Evolutionary conservation across 2,797 vertebrate species (phyloP).

Genomic region (Oreochromis grahami): DNA sequence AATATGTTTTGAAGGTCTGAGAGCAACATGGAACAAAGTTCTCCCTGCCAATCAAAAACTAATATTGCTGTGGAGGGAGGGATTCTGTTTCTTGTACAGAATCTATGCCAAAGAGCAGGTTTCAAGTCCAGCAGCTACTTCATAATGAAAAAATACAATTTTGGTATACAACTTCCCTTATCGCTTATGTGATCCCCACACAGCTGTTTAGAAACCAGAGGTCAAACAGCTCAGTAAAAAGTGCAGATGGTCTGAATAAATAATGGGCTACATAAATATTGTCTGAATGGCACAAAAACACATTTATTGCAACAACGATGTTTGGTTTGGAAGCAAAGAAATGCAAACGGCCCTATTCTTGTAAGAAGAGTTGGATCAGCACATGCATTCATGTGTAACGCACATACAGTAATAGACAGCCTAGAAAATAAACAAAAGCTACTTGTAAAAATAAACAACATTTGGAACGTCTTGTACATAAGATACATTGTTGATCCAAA

Average conservation of each 20-base stretch:
- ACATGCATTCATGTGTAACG: not conserved
- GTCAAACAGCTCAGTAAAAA: not conserved
- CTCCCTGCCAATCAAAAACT: not conserved
- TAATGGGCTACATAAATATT: not conserved
- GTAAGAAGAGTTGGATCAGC: not conserved
- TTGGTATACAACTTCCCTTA: not conserved
- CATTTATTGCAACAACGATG: not conserved
- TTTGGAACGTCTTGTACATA: not conserved
- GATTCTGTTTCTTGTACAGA: not conserved
- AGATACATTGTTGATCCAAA: not conserved
- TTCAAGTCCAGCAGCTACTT: not conserved
- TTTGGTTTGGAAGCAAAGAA: not conserved
- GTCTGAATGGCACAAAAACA: not conserved
- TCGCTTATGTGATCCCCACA: not conserved
- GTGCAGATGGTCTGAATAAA: constrained; percentile 5
- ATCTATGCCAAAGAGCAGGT: not conserved
- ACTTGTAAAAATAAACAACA: not conserved
- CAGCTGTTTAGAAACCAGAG: not conserved
- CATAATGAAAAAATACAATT: not conserved
- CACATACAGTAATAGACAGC: not conserved
- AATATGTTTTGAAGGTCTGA: not conserved
- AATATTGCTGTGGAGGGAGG: not conserved
- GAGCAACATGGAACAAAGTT: not conserved
- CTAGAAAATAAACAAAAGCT: not conserved
- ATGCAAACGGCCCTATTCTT: not conserved